Base-by-base conservation (phyloP, 2,113 vertebrate species). In the Paramormyrops kingsleyae region DNA sequence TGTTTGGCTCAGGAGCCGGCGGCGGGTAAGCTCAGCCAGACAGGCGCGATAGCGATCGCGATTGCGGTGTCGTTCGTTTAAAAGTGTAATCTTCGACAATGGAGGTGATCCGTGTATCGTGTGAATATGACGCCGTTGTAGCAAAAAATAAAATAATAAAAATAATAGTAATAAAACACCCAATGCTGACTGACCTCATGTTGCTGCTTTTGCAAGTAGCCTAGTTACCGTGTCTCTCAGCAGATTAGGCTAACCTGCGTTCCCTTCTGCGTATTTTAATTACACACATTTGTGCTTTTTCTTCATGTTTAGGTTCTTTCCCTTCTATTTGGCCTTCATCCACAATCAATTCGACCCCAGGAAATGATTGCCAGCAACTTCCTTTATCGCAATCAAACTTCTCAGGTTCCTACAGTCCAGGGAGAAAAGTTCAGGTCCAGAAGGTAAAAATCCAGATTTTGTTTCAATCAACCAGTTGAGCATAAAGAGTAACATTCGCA, bases 11-110 rank as follows among this genome's bases (percentile, higher is more conserved):
- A 46, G 56, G 35, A 44, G 56, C 85, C 2, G n/a, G 44, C 13
- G 4, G 85, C 31, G 17, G 31, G 50, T 87, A 87, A 87, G 49
- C 50, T 2, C 50, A 31, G 85, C 85, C 2, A 87, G 85, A 87
- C 15, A 53, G 27, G 10, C 19, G 39, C 21, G 53, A 88, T 88
- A 62, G 35, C 9, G 19, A 87, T 87, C 87, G 21, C 17, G 35
- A 88, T 50, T 46, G 52, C 35, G 87, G 19, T 13, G 87, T 50
- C 87, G 56, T 66, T 88, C 87, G 42, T 53, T 66, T 42, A 66
- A 88, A 62, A 88, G 49, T 88, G 56, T 88, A 42, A 39, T 88
- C 53, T 87, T 53, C 49, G 8, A 87, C 85, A 87, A 87, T 87
- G 31, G 85, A 56, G 27, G 49, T 17, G 27, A 49, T 39, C 47